Percentiles rank a stretch among this genome's conserved stretches.
These are phyloP conservation scores for Ecdyonurus torrentis DNA, from an alignment of 2,888 invertebrate genomes.

Conservation along the genomic window DNA sequence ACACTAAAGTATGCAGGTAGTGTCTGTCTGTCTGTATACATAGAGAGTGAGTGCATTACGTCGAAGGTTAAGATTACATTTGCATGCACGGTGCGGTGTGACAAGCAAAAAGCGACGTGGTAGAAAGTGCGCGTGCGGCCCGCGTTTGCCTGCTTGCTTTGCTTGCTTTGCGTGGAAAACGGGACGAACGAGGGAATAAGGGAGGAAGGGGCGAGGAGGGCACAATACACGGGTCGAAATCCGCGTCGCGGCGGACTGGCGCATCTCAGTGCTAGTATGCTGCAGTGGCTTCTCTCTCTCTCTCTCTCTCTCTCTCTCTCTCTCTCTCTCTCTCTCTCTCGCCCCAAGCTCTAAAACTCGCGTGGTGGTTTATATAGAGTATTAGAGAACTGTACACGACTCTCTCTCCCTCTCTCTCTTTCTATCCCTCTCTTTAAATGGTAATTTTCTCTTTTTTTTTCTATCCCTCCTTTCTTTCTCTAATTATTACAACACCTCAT, in stretches of 20 bases:
- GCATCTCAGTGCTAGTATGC: not conserved
- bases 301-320: not conserved
- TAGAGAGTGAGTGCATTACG: no score
- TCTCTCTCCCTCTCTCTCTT: not conserved
- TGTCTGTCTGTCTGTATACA: no score
- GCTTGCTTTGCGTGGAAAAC: not conserved
- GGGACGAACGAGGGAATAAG: not conserved
- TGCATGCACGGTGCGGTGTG: not conserved
- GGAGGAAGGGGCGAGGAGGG: not conserved
- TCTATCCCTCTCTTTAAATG: not conserved
- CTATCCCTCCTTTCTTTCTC: no score
- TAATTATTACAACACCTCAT: no score
- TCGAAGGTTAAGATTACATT: no score
- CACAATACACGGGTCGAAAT: not conserved
- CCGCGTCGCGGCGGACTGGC: not conserved
- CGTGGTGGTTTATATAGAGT: no score
- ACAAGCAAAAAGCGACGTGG: not conserved
- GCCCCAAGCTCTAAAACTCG: not conserved
- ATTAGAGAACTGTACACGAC: not conserved
- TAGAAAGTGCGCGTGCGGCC: no score
- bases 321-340: not conserved
- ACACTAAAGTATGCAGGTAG: no score
- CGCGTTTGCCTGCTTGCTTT: no score
- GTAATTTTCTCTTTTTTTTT: no score
- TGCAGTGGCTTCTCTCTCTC: not conserved